phyloP scores from a whole-genome alignment of 2,797 vertebrate genomes.

The Alfaro cultratus region DNA sequence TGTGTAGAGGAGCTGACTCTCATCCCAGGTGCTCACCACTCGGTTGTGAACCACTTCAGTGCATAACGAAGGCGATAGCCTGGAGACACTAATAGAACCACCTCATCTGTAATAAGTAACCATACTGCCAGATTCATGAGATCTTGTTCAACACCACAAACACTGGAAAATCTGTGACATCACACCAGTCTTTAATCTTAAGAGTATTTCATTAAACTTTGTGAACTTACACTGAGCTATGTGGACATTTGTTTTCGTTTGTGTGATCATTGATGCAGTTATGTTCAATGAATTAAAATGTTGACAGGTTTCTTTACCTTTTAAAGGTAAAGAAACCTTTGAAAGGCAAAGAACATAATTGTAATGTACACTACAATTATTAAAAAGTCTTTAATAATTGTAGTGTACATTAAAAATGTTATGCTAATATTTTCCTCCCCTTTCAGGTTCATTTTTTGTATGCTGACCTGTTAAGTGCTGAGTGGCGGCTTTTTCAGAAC shows the following conservation, averaged over 20 bases:
- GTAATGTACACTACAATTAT: too few species aligned
- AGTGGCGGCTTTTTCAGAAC: slow-evolving; percentile 83
- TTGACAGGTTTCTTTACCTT: not conserved
- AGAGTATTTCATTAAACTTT: not conserved
- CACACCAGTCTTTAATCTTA: not conserved
- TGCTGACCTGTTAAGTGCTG: slow-evolving; percentile 80
- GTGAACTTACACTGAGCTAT: not conserved
- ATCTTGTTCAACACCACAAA: not conserved
- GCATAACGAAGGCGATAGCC: not conserved
- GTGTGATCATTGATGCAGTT: not conserved
- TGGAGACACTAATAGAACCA: not conserved
- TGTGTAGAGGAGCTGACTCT: not conserved
- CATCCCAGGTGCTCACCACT: not conserved
- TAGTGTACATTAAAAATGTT: too few species aligned
- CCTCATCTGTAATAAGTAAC: not conserved
- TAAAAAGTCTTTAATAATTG: not conserved
- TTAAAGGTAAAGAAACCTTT: too few species aligned
- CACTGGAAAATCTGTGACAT: not conserved
- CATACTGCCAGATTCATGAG: not conserved
- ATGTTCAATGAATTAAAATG: not conserved
- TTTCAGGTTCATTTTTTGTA: slow-evolving; percentile 80
- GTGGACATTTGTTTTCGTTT: not conserved
- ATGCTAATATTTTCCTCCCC: slow-evolving; percentile 8
- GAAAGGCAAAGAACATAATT: too few species aligned
- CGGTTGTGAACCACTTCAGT: not conserved